Evolutionary conservation across 2,888 invertebrate species (phyloP).

Genomic region (Lasioglossum calceatum): DNA sequence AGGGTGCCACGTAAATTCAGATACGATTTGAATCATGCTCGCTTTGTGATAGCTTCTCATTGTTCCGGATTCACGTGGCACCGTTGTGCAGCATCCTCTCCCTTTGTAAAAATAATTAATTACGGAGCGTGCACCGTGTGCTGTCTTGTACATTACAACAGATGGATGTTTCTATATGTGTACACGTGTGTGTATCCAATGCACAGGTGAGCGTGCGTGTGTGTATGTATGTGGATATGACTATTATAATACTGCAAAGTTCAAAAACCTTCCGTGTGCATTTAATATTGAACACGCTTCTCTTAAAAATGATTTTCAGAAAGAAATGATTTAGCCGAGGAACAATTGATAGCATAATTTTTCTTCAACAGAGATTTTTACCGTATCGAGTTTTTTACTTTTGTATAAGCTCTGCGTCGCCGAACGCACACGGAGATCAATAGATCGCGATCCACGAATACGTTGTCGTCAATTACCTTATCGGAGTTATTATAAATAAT

Average conservation of each 20-base stretch:
- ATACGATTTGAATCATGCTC: neutral
- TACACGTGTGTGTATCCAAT: neutral
- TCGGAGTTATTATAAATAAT: neutral
- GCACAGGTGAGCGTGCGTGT: neutral
- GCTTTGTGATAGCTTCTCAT: neutral
- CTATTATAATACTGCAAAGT: neutral
- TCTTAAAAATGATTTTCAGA: neutral
- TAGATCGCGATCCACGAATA: neutral
- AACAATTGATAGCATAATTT: neutral
- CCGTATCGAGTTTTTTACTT: neutral
- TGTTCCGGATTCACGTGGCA: conserved; percentile 10
- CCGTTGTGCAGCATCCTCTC: neutral
- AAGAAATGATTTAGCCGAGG: neutral
- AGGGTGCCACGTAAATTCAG: neutral
- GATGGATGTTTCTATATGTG: conserved; percentile 32
- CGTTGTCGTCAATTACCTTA: conserved; percentile 39
- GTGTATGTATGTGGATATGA: neutral
- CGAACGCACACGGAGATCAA: conserved; percentile 11
- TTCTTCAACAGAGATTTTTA: neutral
- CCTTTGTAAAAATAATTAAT: conserved; percentile 26
- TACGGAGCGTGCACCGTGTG: neutral
- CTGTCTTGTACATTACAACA: conserved; percentile 5
- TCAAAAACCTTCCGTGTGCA: conserved; percentile 33
- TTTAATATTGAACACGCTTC: neutral
- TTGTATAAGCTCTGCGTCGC: neutral